Conservation (phyloP, 2,888 invertebrate species). For the Campoplex nolae region DNA sequence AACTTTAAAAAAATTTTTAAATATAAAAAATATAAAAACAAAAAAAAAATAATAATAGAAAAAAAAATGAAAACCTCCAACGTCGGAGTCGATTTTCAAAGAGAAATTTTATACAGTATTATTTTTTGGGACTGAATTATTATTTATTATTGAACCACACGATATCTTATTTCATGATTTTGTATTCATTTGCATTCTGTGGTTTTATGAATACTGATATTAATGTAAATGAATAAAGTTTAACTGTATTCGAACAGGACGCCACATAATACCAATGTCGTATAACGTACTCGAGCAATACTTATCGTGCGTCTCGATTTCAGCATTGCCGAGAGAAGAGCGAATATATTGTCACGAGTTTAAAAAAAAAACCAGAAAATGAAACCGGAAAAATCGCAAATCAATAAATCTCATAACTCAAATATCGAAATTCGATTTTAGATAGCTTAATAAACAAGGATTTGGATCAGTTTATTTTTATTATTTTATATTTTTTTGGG, state of each 20-base stretch:
- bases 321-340: background rate
- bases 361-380: background rate
- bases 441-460: background rate
- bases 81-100: too few species aligned
- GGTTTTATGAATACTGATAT: slow-evolving; percentile 2
- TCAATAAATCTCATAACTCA: background rate
- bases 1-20: too few species aligned
- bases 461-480: background rate
- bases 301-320: background rate
- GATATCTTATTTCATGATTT: background rate
- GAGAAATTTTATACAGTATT: background rate
- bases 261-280: background rate
- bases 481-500: background rate
- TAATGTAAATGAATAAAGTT: background rate
- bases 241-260: background rate
- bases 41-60: too few species aligned
- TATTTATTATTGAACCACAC: background rate
- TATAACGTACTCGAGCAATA: background rate
- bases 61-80: too few species aligned
- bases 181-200: background rate
- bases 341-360: background rate
- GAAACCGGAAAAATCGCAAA: background rate
- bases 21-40: too few species aligned
- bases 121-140: background rate
- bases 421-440: background rate